Evolutionary conservation across 1,140 invertebrate genomes (phyloP), one percentile per base, ranked within the genome.

Genomic region (Calycopis cecrops): DNA sequence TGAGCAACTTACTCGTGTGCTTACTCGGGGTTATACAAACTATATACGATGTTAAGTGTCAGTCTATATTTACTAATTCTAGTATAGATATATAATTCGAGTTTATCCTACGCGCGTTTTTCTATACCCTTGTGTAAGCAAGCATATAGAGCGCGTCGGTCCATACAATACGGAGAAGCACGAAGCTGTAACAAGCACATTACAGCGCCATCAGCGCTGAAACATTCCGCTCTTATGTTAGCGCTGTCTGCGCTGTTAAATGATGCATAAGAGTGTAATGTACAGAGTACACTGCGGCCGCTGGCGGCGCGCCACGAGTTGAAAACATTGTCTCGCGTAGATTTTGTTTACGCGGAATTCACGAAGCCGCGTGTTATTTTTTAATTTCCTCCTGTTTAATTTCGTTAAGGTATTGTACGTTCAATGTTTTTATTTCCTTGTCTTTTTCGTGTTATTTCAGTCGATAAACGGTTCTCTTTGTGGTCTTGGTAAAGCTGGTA

Each of bases 181-280:
- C 21, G 21, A 9, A 7, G 7, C 40, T 44, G 12, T 44, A 44
- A 44, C 40, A 17, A 44, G 40, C 40, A 9, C 40, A 44, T 44
- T 44, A 44, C 35, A 37, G 14, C 40, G 40, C 35, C 40, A 44
- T 14, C 40, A 44, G 40, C 40, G 1, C 16, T 44, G 40, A 14
- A 44, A 17, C 40, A 28, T 6, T 28, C 40, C 16, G 40, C n/a
- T n/a, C n/a, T 40, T 6, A 35, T 9, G 38, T 11, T 40, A 6
- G 34, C 40, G 40, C 21, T 6, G 21, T 28, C 21, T 28, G 6
- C 40, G 40, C 12, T 44, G 40, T 17, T 44, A 44, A 44, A 44
- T 44, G 40, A 44, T 44, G 40, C 40, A 44, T 44, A 44, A 44
- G 17, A 44, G 16, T 44, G 16, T 16, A 44, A 12, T 44, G 40